Evolutionary conservation across 2,797 vertebrate genomes (phyloP).

Genomic region (Mastacembelus armatus): DNA sequence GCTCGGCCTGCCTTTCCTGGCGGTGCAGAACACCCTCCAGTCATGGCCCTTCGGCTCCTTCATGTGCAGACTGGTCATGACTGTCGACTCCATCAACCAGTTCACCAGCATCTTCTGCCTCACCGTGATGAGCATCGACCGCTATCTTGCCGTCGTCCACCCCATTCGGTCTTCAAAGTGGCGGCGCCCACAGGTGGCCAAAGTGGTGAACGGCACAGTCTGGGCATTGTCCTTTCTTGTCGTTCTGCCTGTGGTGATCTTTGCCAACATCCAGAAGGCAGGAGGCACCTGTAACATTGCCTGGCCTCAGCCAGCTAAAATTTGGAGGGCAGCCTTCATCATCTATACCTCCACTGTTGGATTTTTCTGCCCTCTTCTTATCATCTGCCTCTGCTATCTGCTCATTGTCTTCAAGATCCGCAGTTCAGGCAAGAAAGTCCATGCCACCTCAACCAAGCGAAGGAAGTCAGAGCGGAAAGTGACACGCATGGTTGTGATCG

Average conservation of each 20-base stretch:
- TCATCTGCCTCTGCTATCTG: constrained; percentile 98
- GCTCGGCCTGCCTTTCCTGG: constrained; percentile 95
- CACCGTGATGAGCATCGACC: constrained; percentile 96
- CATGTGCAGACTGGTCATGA: constrained; percentile 94
- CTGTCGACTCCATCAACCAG: constrained; percentile 95
- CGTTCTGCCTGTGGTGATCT: constrained; percentile 92
- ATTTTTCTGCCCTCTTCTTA: constrained; percentile 93
- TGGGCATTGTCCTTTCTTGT: constrained; percentile 94
- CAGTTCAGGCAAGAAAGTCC: constrained; percentile 91
- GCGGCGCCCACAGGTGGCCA: constrained; percentile 93
- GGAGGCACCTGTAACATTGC: constrained; percentile 93
- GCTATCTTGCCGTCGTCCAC: constrained; percentile 95
- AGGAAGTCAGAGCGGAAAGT: constrained; percentile 93
- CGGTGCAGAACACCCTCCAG: constrained; percentile 93
- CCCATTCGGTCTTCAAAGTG: constrained; percentile 93
- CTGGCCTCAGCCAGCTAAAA: constrained; percentile 91
- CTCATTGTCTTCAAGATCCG: constrained; percentile 96
- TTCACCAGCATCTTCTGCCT: constrained; percentile 99
- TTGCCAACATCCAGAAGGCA: constrained; percentile 88
- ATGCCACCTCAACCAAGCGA: constrained; percentile 89
- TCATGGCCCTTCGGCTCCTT: constrained; percentile 95
- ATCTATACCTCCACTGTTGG: constrained; percentile 94
- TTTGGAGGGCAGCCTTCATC: constrained; percentile 93
- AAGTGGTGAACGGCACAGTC: constrained; percentile 89
- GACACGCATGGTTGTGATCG: constrained; percentile 96